Evolutionary conservation across 2,888 invertebrate genomes (phyloP).

Genomic region (Phytoseiulus persimilis): DNA sequence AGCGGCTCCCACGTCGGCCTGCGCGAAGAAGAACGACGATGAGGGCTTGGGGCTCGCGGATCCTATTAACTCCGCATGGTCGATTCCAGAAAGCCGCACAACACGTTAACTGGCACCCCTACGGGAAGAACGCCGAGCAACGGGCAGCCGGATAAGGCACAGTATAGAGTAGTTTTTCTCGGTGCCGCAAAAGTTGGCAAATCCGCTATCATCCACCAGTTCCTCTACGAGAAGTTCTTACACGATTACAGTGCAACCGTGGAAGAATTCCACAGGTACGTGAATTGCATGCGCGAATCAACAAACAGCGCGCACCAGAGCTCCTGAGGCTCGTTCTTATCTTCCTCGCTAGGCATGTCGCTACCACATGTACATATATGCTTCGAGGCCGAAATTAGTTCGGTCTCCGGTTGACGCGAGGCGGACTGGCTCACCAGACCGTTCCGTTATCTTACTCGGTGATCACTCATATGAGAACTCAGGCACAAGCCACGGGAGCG

Average conservation of each 20-base stretch:
- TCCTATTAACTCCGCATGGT: neutral
- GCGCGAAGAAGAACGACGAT: neutral
- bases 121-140: conserved; percentile 36
- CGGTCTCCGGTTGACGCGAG: neutral
- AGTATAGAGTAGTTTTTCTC: conserved; percentile 31
- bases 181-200: conserved; percentile 33
- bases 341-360: neutral
- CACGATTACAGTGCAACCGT: conserved; percentile 31
- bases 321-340: neutral
- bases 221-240: conserved; percentile 36
- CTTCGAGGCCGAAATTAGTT: neutral
- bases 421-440: neutral
- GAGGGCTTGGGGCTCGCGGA: neutral
- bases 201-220: conserved; percentile 33
- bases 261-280: conserved; percentile 32
- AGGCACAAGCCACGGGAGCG: neutral
- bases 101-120: conserved; percentile 21
- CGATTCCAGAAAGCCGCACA: conserved; percentile 19
- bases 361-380: neutral
- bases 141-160: conserved; percentile 37
- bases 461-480: neutral
- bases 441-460: neutral
- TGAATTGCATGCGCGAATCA: neutral
- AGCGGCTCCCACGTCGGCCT: too few relatives aligned
- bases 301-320: neutral